Percentiles rank a stretch among this genome's conserved stretches.
Evolutionary conservation across 1,140 invertebrate genomes (phyloP).

Genomic region (Drosophila equinoxialis): DNA sequence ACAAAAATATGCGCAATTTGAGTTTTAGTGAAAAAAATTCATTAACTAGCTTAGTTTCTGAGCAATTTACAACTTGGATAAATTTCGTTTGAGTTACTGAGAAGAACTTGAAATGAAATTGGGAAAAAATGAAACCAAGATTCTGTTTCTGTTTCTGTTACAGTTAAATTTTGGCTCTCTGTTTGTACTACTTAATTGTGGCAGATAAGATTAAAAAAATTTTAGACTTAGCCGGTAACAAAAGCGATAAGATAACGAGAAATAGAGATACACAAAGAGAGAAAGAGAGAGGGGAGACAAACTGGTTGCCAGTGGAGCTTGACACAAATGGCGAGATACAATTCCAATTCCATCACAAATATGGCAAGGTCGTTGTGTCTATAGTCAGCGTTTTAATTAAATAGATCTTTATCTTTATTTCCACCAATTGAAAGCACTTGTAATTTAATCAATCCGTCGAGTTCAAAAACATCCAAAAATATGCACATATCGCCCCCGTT

Average conservation of each 20-base stretch:
- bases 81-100: not conserved
- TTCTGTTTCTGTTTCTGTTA: constrained; percentile 37
- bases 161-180: constrained; percentile 48
- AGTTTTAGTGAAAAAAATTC: constrained; percentile 34
- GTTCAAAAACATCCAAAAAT: constrained; percentile 49
- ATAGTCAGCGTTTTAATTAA: constrained; percentile 66
- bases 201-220: constrained; percentile 76
- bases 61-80: constrained; percentile 46
- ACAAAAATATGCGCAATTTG: constrained; percentile 63
- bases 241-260: constrained; percentile 65
- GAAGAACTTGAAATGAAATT: constrained; percentile 20
- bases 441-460: constrained; percentile 71
- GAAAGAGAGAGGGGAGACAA: constrained; percentile 19
- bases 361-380: constrained; percentile 68
- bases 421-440: constrained; percentile 21
- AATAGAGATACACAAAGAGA: constrained; percentile 6
- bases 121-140: constrained; percentile 14
- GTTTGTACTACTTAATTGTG: constrained; percentile 78
- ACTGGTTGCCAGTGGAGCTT: constrained; percentile 65
- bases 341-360: constrained; percentile 60
- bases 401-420: constrained; percentile 54
- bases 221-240: constrained; percentile 63
- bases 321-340: constrained; percentile 49
- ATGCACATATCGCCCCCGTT: not conserved
- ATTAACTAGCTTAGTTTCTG: constrained; percentile 43